Conservation (phyloP, 2,888 invertebrate species). For the Resseliella maxima region DNA sequence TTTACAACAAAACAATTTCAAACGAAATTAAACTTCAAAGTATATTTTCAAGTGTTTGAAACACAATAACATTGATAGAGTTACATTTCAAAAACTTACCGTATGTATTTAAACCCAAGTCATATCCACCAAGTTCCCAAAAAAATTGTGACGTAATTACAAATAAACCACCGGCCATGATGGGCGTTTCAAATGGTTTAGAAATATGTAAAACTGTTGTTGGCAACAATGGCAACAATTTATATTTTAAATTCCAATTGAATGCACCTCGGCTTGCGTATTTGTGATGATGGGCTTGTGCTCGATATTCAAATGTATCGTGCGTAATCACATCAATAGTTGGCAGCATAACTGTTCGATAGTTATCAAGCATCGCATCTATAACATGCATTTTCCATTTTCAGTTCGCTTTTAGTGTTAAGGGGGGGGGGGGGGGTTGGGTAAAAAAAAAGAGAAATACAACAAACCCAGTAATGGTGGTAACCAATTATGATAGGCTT, state of each 20-base stretch:
- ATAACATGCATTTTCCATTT: neutral
- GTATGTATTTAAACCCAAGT: constrained; percentile 94
- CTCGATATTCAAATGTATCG: constrained; percentile 91
- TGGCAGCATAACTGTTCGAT: constrained; percentile 91
- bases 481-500: constrained; percentile 91
- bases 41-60: neutral
- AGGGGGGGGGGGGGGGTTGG: neutral
- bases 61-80: no score
- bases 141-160: constrained; percentile 93
- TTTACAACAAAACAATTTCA: neutral
- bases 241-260: constrained; percentile 98
- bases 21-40: neutral
- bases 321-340: constrained; percentile 91
- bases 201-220: constrained; percentile 63
- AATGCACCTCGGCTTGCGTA: constrained; percentile 90
- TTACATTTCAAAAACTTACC: constrained; percentile 69
- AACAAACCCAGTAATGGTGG: constrained; percentile 81
- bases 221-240: constrained; percentile 80
- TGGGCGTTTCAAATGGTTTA: constrained; percentile 76
- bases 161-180: constrained; percentile 98
- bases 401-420: no score
- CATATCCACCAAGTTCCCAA: constrained; percentile 96
- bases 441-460: constrained; percentile 57
- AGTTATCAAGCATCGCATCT: constrained; percentile 88
- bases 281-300: constrained; percentile 91